phyloP scores from a whole-genome alignment of 2,888 invertebrate species.

The Epirrhoe alternata region DNA sequence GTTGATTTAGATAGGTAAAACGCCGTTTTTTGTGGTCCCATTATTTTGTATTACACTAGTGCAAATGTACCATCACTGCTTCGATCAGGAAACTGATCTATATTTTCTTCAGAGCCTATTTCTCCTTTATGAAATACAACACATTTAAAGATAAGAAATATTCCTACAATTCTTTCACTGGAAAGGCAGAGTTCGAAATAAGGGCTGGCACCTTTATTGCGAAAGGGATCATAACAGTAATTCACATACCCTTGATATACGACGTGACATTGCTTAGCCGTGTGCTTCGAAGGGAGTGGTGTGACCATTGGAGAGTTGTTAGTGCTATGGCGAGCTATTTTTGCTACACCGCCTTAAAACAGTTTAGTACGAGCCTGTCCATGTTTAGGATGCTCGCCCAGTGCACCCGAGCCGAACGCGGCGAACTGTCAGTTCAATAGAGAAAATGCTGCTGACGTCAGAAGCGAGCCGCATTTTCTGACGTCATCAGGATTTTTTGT shows the following conservation, averaged over 20 bases:
- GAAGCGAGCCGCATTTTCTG: too few relatives aligned
- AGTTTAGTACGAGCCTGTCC: too few relatives aligned
- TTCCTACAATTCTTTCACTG: conserved; percentile 25
- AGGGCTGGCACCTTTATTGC: conserved; percentile 57
- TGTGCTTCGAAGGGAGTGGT: conserved; percentile 34
- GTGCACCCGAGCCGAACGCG: too few relatives aligned
- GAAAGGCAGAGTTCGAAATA: conserved; percentile 27
- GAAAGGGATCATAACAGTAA: conserved; percentile 69
- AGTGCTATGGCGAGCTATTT: neutral
- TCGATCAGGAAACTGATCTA: neutral
- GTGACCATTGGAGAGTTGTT: conserved; percentile 4
- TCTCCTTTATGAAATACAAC: conserved; percentile 9
- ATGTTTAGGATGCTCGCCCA: too few relatives aligned
- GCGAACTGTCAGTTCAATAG: too few relatives aligned
- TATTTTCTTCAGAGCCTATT: neutral
- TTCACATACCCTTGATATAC: conserved; percentile 70
- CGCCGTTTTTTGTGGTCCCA: too few relatives aligned
- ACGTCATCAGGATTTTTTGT: too few relatives aligned
- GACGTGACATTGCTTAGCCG: conserved; percentile 57
- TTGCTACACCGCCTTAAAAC: neutral
- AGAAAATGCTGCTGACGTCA: too few relatives aligned
- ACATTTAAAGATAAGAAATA: conserved; percentile 23
- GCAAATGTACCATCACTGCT: neutral
- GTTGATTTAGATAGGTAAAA: too few relatives aligned
- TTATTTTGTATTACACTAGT: neutral